These are phyloP conservation scores for Platyscapa corneri DNA, from an alignment of 1,140 invertebrate species.

Conservation along the genomic window DNA sequence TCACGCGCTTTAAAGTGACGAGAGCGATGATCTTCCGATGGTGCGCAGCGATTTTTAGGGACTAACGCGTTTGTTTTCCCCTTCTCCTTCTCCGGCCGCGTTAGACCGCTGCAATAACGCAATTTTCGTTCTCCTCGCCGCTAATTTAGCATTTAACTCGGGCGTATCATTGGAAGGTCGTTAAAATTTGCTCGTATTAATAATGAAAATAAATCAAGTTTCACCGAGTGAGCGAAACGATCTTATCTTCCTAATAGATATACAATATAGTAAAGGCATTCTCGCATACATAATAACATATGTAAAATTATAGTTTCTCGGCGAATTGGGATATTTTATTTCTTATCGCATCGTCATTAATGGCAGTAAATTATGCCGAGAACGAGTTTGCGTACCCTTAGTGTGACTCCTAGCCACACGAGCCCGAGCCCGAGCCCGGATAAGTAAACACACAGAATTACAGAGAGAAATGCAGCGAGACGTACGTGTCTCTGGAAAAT, in stretches of 20 bases:
- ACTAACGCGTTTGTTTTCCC: background rate
- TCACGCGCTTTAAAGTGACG: too few species aligned
- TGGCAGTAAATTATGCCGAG: background rate
- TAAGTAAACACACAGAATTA: background rate
- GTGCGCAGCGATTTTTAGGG: too few species aligned
- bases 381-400: background rate
- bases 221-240: background rate
- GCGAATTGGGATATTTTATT: background rate
- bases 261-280: background rate
- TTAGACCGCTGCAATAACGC: too few species aligned
- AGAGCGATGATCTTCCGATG: too few species aligned
- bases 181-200: background rate
- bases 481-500: background rate
- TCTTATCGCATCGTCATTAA: background rate
- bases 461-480: background rate
- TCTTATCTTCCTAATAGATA: background rate
- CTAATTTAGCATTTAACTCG: too few species aligned
- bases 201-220: background rate
- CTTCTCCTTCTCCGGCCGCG: background rate
- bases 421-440: too few species aligned
- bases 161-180: background rate
- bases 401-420: background rate
- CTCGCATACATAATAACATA: background rate
- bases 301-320: background rate
- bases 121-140: too few species aligned